Conservation (phyloP, 1,140 invertebrate species). For the Drosophila saltans region DNA sequence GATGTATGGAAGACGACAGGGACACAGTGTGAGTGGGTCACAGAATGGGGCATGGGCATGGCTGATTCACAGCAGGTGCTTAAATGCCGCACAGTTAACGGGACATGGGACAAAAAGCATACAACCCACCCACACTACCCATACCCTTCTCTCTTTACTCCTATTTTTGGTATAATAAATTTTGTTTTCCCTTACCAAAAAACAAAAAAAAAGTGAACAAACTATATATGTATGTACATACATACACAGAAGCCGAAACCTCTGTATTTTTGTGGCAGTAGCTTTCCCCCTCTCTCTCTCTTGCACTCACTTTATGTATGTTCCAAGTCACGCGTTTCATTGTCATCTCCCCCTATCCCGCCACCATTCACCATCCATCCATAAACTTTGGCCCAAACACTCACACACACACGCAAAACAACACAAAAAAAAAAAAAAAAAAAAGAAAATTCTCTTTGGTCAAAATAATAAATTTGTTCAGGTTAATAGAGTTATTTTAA, state of each 20-base stretch:
- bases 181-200: constrained; percentile 3
- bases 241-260: constrained; percentile 27
- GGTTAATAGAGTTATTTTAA: constrained; percentile 82
- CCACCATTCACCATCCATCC: constrained; percentile 18
- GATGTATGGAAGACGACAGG: constrained; percentile 59
- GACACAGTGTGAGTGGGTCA: constrained; percentile 31
- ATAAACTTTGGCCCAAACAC: background rate
- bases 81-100: constrained; percentile 23
- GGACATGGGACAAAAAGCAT: constrained; percentile 1
- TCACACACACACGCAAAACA: background rate
- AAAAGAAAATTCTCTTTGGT: constrained; percentile 51
- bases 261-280: constrained; percentile 43
- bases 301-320: background rate
- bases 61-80: constrained; percentile 43
- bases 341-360: constrained; percentile 42
- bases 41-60: background rate
- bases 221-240: background rate
- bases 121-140: background rate
- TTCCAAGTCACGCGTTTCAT: constrained; percentile 43
- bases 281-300: background rate
- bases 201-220: background rate
- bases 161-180: constrained; percentile 14
- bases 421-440: background rate
- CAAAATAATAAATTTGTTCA: constrained; percentile 81
- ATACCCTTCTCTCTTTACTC: background rate